Evolutionary conservation across 35 echinoderm and acorn worm species (phyloP).

Genomic region (Patiria miniata): DNA sequence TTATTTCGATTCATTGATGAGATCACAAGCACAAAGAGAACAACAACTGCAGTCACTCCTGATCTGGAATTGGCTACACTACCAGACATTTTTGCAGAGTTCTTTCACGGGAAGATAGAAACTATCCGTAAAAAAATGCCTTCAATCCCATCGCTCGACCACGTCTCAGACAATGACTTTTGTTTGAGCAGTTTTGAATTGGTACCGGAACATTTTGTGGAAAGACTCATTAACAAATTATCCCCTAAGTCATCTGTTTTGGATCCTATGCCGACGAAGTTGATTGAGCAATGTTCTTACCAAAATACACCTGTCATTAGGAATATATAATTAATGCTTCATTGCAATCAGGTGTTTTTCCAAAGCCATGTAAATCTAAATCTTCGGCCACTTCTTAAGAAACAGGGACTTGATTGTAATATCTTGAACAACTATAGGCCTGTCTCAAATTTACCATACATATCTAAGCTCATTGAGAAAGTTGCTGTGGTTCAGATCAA

Average conservation of each 20-base stretch:
- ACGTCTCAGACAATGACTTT: neutral
- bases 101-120: no score
- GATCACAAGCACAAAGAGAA: no score
- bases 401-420: constrained; percentile 39
- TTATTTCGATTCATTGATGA: no score
- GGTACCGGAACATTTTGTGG: neutral
- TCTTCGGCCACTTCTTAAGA: constrained; percentile 53
- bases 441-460: constrained; percentile 57
- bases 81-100: no score
- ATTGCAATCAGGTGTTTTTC: constrained; percentile 40
- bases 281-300: neutral
- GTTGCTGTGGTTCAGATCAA: constrained; percentile 40
- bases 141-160: neutral
- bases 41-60: no score
- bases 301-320: constrained; percentile 15
- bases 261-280: constrained; percentile 13
- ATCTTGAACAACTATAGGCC: constrained; percentile 55
- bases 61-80: no score
- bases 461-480: constrained; percentile 62
- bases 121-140: no score
- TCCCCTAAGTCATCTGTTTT: constrained; percentile 8
- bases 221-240: constrained; percentile 11
- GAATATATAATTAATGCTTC: constrained; percentile 33
- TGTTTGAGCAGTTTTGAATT: constrained; percentile 7
- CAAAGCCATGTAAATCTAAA: constrained; percentile 23